Conservation (phyloP, 1,140 invertebrate species). For the Polyergus mexicanus region DNA sequence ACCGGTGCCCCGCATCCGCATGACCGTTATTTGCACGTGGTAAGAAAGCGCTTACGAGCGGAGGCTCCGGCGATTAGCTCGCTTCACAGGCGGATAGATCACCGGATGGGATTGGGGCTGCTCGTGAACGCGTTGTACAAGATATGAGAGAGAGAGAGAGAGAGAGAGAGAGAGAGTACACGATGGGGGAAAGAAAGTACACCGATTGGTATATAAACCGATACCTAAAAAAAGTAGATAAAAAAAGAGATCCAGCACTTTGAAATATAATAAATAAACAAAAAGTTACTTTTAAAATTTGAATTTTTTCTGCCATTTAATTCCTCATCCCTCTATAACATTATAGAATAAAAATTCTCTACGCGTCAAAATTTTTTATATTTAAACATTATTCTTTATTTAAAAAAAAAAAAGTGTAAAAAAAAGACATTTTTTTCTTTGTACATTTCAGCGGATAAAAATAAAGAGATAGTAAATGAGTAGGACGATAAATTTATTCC, state of each 20-base stretch:
- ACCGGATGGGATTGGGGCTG: conserved; percentile 45
- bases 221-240: neutral
- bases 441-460: neutral
- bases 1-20: conserved; percentile 60
- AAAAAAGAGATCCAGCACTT: neutral
- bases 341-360: neutral
- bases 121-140: conserved; percentile 13
- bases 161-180: neutral
- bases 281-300: neutral
- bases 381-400: neutral
- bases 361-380: neutral
- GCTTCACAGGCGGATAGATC: conserved; percentile 58
- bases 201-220: neutral
- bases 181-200: neutral
- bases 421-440: neutral
- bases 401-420: neutral
- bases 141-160: neutral
- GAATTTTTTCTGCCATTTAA: neutral
- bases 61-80: conserved; percentile 59
- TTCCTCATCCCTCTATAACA: neutral
- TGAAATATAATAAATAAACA: neutral
- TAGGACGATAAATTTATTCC: neutral
- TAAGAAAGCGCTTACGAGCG: conserved; percentile 58
- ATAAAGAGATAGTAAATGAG: neutral
- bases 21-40: conserved; percentile 62